Base-by-base conservation (phyloP, 1,140 invertebrate genomes). In the Brachystomella parvula region DNA sequence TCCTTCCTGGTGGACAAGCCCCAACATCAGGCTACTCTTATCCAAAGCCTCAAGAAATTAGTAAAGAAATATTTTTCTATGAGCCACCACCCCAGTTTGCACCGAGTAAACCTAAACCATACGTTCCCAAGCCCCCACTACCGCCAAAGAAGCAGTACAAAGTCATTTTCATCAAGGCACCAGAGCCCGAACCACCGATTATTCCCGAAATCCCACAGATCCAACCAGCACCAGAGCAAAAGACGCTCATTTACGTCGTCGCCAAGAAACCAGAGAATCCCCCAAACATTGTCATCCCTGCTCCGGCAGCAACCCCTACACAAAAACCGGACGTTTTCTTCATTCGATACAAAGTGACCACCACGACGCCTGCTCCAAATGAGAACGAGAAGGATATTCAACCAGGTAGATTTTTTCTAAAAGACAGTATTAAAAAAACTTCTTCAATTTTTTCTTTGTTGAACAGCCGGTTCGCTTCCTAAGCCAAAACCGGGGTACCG, bases 221-320 rank as follows among this genome's bases (percentile, higher is more conserved):
- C 3, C 64, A 64, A 30, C 67, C 69, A 30, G 39, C 53, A 44
- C 66, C 66, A 28, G 87, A 89, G 79, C 87, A 90, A 77, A 92
- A 91, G 81, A 92, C 89, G n/a, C 81, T 91, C 64, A 89, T 92
- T 73, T 92, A 92, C 79, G 89, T 92, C 30, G 78, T 92, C 77
- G 87, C 90, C 65, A 90, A 90, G 84, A 89, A 87, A 77, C 89
- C 89, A 69, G 88, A 90, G 76, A 87, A 89, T 58, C 84, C 85
- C n/a, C 87, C 86, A 70, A 86, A 89, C 74, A 85, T 91, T 77
- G 81, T 80, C 71, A 83, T 91, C 60, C 86, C 86, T 19, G 85
- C 86, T 6, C 80, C 85, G 26, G 82, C 85, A 0, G 88, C 88
- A 6, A 90, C 88, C 47, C 85, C 87, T 73, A 88, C 88, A 59